Evolutionary conservation across 1,140 invertebrate genomes (phyloP).

Genomic region (Trichonephila clavata): DNA sequence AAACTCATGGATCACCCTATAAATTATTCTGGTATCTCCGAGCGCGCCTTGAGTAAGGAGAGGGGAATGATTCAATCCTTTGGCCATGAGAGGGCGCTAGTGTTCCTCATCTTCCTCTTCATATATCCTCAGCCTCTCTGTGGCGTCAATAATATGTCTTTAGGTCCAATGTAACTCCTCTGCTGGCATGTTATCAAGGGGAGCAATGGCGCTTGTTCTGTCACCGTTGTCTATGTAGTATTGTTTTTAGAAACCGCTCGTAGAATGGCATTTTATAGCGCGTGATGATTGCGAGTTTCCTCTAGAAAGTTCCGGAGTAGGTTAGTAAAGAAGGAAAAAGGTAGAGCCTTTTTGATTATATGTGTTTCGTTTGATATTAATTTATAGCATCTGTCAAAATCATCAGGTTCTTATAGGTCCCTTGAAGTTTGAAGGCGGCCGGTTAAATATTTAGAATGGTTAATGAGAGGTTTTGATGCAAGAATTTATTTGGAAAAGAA

Average conservation of each 20-base stretch:
- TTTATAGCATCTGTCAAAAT: slow-evolving; percentile 1
- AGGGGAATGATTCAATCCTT: background rate
- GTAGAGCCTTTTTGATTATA: background rate
- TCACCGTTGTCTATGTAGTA: background rate
- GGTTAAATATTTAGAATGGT: background rate
- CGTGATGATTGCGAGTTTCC: background rate
- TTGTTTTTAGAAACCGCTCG: background rate
- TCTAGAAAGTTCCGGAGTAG: background rate
- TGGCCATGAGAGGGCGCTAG: slow-evolving; percentile 18
- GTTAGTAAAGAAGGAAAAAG: background rate
- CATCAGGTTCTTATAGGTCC: background rate
- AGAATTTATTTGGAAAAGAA: background rate
- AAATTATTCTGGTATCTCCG: background rate
- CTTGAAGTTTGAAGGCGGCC: background rate
- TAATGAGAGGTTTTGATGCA: background rate
- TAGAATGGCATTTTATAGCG: background rate
- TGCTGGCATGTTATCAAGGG: slow-evolving; percentile 55
- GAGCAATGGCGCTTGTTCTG: slow-evolving; percentile 48
- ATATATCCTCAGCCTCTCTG: background rate
- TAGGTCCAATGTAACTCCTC: slow-evolving; percentile 10
- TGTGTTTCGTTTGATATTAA: background rate
- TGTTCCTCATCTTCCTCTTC: slow-evolving; percentile 51
- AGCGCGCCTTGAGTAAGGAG: background rate
- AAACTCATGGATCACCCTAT: background rate
- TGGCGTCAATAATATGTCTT: slow-evolving; percentile 46